phyloP scores from a whole-genome alignment of 2,797 vertebrate genomes.

The Hozukius guyotensis region DNA sequence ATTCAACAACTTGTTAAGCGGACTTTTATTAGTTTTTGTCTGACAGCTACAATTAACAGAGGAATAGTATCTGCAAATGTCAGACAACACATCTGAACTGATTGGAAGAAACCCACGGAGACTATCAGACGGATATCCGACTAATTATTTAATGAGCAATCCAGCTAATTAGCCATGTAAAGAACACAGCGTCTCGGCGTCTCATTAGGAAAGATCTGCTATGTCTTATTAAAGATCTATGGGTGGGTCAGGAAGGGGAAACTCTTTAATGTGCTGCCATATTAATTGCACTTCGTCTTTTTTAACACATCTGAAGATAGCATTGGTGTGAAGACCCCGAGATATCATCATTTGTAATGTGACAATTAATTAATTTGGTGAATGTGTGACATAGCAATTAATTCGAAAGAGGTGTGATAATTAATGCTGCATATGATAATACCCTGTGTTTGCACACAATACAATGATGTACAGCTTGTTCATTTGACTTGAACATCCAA shows the following conservation, averaged over 20 bases:
- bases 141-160: slow-evolving; percentile 52
- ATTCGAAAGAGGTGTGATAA: neutral
- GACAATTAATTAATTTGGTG: neutral
- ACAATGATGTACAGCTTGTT: neutral
- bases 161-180: slow-evolving; percentile 48
- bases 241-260: slow-evolving; percentile 18
- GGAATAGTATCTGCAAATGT: slow-evolving; percentile 34
- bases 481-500: neutral
- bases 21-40: slow-evolving; percentile 31
- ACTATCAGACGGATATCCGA: slow-evolving; percentile 28
- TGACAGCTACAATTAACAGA: slow-evolving; percentile 42
- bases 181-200: slow-evolving; percentile 13
- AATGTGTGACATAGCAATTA: neutral
- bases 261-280: neutral
- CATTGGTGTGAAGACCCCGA: neutral
- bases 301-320: neutral
- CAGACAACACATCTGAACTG: slow-evolving; percentile 16
- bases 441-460: neutral
- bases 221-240: slow-evolving; percentile 23
- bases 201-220: slow-evolving; percentile 40
- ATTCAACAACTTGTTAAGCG: slow-evolving; percentile 22
- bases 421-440: neutral
- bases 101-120: slow-evolving; percentile 27
- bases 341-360: neutral
- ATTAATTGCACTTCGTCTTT: slow-evolving; percentile 3